Evolutionary conservation across 2,888 invertebrate genomes (phyloP).

Genomic region (Drosophila anomalata): DNA sequence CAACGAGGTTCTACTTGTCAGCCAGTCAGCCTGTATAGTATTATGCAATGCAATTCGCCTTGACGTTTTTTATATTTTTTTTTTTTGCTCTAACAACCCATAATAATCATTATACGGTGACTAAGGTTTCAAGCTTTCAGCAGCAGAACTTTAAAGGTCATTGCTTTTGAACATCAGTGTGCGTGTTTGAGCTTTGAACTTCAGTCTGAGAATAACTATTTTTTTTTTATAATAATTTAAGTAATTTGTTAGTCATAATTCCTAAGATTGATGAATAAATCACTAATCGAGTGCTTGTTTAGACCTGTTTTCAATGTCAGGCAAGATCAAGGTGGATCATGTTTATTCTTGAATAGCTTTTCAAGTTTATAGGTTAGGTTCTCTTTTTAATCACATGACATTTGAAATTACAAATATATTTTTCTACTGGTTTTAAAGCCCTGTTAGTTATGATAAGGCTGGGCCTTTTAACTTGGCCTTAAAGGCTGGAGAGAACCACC

Average conservation of each 20-base stretch:
- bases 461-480: constrained; percentile 22
- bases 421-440: constrained; percentile 4
- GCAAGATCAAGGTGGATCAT: neutral
- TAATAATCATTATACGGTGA: constrained; percentile 22
- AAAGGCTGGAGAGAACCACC: constrained; percentile 25
- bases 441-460: constrained; percentile 18
- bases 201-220: constrained; percentile 32
- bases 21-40: neutral
- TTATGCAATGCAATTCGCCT: constrained; percentile 42
- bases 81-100: constrained; percentile 6
- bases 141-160: constrained; percentile 45
- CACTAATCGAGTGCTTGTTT: neutral
- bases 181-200: constrained; percentile 48
- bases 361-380: too few relatives aligned
- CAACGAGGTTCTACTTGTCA: constrained; percentile 58
- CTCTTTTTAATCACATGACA: too few relatives aligned
- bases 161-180: constrained; percentile 29
- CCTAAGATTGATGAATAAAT: neutral
- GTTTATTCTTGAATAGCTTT: neutral
- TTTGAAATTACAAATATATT: too few relatives aligned
- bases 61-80: constrained; percentile 13
- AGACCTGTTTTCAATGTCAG: neutral
- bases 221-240: neutral
- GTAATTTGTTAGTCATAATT: neutral
- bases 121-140: constrained; percentile 4